Evolutionary conservation across 2,888 invertebrate genomes (phyloP), one percentile per base, ranked within the genome.

Genomic region (Altica lythri): DNA sequence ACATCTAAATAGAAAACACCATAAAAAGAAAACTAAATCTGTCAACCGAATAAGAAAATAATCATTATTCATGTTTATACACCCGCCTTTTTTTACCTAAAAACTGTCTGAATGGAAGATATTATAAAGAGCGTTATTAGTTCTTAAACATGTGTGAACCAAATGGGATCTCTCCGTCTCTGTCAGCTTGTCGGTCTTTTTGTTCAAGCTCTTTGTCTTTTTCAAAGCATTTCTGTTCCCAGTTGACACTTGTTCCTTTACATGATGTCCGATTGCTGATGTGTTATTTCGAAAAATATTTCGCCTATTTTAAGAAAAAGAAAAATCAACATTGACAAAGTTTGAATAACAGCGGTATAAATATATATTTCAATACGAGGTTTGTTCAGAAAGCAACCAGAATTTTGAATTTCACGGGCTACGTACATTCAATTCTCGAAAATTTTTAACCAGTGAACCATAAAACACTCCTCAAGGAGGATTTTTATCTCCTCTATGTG

Each of bases 81-180:
- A 44, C 40, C 53, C 50, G 42, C 40, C 40, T 48, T 54, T 60
- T 60, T 55, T 57, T 55, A 43, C 54, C 43, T 48, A 52, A 54
- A 58, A 57, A 57, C 61, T 52, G 55, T 55, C 55, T 59, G 51
- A 55, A 57, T 46, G 59, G 55, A 51, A 54, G 53, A 53, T 58
- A 58, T 57, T 55, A 53, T 57, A 55, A 54, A 57, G 59, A 59
- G 54, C 53, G 46, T 59, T 57, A 57, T 59, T 57, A 57, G 55
- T 57, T 53, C 51, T 49, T 51, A 40, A 64, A 66, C 66, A 66
- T 66, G 62, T 66, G 66, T 61, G 60, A 55, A 62, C 64, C 66
- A 66, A 66, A 66, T 66, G 66, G 59, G 51, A 43, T 45, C 46
- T 44, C 53, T 48, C 49, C 47, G 29, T 55, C 40, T 57, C 53